Base-by-base conservation (phyloP, 2,888 invertebrate species). In the Microdon myrmicae region DNA sequence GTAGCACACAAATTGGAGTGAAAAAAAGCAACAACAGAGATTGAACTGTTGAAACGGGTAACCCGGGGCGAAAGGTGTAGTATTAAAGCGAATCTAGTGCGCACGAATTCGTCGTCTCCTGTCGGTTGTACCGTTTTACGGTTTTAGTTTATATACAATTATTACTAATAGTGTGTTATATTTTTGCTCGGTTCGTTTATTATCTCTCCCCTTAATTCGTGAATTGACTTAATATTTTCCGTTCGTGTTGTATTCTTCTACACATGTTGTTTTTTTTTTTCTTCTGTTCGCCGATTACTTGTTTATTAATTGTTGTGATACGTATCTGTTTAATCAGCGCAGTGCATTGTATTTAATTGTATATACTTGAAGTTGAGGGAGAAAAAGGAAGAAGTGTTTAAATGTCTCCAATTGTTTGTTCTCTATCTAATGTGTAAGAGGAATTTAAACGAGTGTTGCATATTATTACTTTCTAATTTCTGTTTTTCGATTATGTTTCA, bases 61-160 rank as follows among this genome's bases (percentile, higher is more conserved):
- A 17, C 20, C 58, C 58, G 51, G 58, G 64, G 64, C 31, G 43
- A 25, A 38, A 47, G 58, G 47, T 58, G 58, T 34, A 48, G 34
- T 45, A 64, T 45, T 51, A 47, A 41, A 58, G 51, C 53, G 58
- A 47, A 64, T 58, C 45, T 58, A 53, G 64, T 64, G 64, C 64
- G 64, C 64, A 64, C 64, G 47, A 47, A 58, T 64, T 23, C 22
- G 51, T 58, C 43, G 58, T 53, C 22, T n/a, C n/a, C n/a, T n/a
- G 64, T 47, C 58, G 58, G 47, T 58, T 47, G 51, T 58, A 64
- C 51, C 32, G 37, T 55, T 47, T 58, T 58, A 64, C 51, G 37
- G 37, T 55, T 53, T 58, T 49, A 25, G 34, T 47, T 23, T 31
- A 41, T 35, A 43, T 45, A 54, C 32, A 45, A 29, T 35, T 54